Conservation (phyloP, 1,140 invertebrate genomes). For the Drosophila orena region DNA sequence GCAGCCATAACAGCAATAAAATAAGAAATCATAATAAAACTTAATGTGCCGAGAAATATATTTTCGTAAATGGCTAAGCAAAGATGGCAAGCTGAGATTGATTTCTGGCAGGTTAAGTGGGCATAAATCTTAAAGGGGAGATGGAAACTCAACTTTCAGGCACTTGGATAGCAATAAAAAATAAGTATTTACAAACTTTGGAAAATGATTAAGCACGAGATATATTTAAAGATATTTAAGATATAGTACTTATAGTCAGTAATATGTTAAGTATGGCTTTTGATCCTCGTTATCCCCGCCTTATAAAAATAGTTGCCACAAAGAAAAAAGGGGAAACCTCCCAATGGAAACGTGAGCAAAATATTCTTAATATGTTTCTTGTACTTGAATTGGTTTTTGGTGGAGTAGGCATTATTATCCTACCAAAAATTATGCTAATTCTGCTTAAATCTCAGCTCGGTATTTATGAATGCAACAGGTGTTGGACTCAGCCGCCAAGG, state of each 20-base stretch:
- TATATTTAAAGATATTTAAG: too few species aligned
- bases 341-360: conserved; percentile 60
- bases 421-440: conserved; percentile 76
- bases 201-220: too few species aligned
- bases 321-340: conserved; percentile 44
- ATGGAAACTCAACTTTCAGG: background rate
- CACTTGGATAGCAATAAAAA: background rate
- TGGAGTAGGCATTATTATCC: conserved; percentile 35
- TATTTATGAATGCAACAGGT: conserved; percentile 79
- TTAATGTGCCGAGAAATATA: conserved; percentile 47
- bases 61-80: conserved; percentile 10
- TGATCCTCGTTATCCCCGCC: background rate
- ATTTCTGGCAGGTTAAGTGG: conserved; percentile 16
- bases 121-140: conserved; percentile 7
- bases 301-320: conserved; percentile 43
- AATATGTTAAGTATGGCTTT: too few species aligned
- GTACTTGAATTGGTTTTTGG: conserved; percentile 2
- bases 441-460: conserved; percentile 16
- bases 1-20: conserved; percentile 43
- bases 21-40: conserved; percentile 45
- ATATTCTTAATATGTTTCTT: conserved; percentile 25
- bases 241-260: too few species aligned
- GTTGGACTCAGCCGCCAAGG: conserved; percentile 35
- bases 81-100: conserved; percentile 11
- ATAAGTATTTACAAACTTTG: background rate